Evolutionary conservation across 2,797 vertebrate species (phyloP), one percentile per base, ranked within the genome.

Genomic region (Psittacula echo): DNA sequence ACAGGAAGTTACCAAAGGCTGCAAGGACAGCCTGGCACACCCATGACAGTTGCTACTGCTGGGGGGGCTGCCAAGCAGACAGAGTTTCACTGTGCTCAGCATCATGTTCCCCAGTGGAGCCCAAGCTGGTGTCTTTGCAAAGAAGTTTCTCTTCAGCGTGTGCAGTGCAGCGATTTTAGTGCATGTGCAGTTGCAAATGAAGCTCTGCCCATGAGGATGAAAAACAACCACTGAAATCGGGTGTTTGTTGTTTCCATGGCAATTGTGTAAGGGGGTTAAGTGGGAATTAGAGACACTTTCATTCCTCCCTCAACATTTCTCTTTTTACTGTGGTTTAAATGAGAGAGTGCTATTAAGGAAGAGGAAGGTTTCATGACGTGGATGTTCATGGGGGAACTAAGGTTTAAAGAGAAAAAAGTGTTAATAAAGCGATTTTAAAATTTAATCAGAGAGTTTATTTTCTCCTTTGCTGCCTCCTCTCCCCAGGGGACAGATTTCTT

Each of bases 361-460:
- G 2, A 51, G 71, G 72, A 90, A 89, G 89, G 68, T 88, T 96
- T 86, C 32, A 39, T 80, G 92, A 90, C 39, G 56, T 32, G 81
- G 22, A 3, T 64, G 88, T 29, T 93, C 94, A 64, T 27, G 6
- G 87, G 66, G 80, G 93, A 92, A 9, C 70, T 47, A 74, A 78
- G 76, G 66, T 81, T 93, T 76, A 72, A 68, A 79, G 54, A 62
- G 62, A 47, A 62, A 68, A 48, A 95, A 89, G 58, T 91, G 85
- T 89, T 95, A 93, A 96, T 93, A 96, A 95, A 96, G 91, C 92
- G 90, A 94, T 93, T 96, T 91, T 88, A 79, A 87, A 95, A 87
- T 94, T 94, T 95, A 94, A 96, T 95, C 81, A 70, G 84, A 65
- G 92, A 94, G 83, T 90, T 90, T 93, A 93, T 95, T 93, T 96